Base-by-base conservation (phyloP, 2,888 invertebrate genomes). In the Rugalucina vietnamica region DNA sequence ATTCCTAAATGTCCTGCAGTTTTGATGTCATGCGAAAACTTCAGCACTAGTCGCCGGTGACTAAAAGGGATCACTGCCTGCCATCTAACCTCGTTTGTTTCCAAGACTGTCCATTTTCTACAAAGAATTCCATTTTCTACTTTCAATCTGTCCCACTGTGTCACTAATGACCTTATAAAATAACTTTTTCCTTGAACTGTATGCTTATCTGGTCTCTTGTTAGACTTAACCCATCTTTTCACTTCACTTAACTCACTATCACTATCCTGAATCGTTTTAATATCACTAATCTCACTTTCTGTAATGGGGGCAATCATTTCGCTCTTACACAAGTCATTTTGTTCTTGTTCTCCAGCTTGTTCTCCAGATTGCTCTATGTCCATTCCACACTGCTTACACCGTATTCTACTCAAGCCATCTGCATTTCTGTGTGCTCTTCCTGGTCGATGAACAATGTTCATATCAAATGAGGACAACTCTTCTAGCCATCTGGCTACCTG, bases 1-100 rank as follows among this genome's bases (percentile, higher is more conserved):
- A 82, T 37, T 21, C 82, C 82, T 34, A 79, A 34, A 37, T 82
- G 82, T n/a, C 39, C 76, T 21, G 76, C 70, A 0, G 76, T 71
- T 39, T 76, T 81, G 27, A 50, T 49, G 27, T 81, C 76, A 60
- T 81, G 81, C n/a, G 39, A 54, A 21, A 57, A 75, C 18, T 76
- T 24, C 32, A 81, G 27, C 29, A 76, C 65, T 34, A 27, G 14
- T 32, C 81, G 75, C 1, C 82, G 27, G 21, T 82, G 60, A n/a
- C 24, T 29, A 21, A 69, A 24, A n/a, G n/a, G n/a, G n/a, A 79
- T 70, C 27, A 79, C 49, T 8, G 32, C 69, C 50, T 82, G 82
- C 18, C 69, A 54, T 21, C 29, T 24, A 8, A 69, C 69, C 21
- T 32, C 36, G 12, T 49, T 74, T 4, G 71, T 70, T 18, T 65